phyloP scores from a whole-genome alignment of 1,140 invertebrate genomes.

The Luehdorfia chinensis region DNA sequence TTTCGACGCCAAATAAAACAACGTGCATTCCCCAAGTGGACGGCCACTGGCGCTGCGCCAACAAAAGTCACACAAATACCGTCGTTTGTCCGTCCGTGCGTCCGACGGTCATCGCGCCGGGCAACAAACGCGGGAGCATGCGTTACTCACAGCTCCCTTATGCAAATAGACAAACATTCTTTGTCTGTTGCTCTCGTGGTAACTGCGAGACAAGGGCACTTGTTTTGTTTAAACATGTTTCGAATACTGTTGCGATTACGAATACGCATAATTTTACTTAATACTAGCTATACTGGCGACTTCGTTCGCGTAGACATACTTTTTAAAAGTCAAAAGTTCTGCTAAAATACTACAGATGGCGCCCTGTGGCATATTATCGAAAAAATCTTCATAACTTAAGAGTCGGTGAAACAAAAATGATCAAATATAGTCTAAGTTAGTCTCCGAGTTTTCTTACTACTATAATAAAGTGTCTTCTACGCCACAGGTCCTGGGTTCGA shows the following conservation, averaged over 20 bases:
- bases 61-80: background rate
- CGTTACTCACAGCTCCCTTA: slow-evolving; percentile 29
- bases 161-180: slow-evolving; percentile 19
- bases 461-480: too few species aligned
- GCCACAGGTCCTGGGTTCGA: too few species aligned
- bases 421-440: too few species aligned
- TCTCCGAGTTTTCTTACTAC: too few species aligned
- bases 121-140: slow-evolving; percentile 30
- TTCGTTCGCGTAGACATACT: too few species aligned
- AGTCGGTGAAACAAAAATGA: too few species aligned
- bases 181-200: slow-evolving; percentile 10
- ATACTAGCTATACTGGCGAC: too few species aligned
- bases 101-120: slow-evolving; percentile 38
- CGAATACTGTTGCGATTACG: background rate
- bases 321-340: too few species aligned
- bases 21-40: slow-evolving; percentile 1
- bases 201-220: background rate
- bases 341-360: too few species aligned
- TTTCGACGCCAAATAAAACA: slow-evolving; percentile 13
- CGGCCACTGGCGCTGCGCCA: slow-evolving; percentile 7
- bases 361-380: too few species aligned
- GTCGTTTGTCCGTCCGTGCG: slow-evolving; percentile 23
- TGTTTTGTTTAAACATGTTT: slow-evolving; percentile 8
- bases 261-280: too few species aligned
- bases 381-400: too few species aligned